A percentile compares a stretch with the other conserved stretches of the same genome.
phyloP scores from a whole-genome alignment of 2,113 vertebrate genomes.

The Siphamia tubifer region DNA sequence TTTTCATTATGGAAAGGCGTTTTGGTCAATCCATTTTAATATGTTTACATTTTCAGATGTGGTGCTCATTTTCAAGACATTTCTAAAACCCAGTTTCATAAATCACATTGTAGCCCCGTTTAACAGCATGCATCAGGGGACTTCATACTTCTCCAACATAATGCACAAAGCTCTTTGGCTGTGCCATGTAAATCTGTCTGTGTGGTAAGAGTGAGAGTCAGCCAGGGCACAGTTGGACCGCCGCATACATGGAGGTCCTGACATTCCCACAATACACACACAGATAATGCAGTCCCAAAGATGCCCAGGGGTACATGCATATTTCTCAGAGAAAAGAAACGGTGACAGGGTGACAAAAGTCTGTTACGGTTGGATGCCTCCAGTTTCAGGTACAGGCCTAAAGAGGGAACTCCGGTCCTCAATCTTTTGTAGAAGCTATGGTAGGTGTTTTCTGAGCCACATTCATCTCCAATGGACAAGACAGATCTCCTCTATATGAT shows the following conservation, averaged over 20 bases:
- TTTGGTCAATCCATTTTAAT: too few species aligned
- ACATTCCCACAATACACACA: slow-evolving; percentile 54
- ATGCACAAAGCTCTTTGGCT: background rate
- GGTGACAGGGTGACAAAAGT: slow-evolving; percentile 62
- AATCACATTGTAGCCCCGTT: slow-evolving; percentile 2
- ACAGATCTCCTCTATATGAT: slow-evolving; percentile 36
- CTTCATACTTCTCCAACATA: background rate
- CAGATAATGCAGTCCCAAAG: slow-evolving; percentile 62
- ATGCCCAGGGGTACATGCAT: slow-evolving; percentile 56
- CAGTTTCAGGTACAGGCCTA: slow-evolving; percentile 26
- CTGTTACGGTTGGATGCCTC: slow-evolving; percentile 20
- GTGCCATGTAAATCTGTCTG: slow-evolving; percentile 30
- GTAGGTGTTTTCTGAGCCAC: slow-evolving; percentile 24
- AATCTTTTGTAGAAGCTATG: slow-evolving; percentile 27
- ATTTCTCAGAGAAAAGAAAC: slow-evolving; percentile 52
- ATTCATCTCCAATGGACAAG: slow-evolving; percentile 4
- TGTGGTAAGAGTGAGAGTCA: slow-evolving; percentile 52
- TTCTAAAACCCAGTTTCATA: background rate
- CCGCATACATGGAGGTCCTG: slow-evolving; percentile 47
- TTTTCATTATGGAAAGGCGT: too few species aligned
- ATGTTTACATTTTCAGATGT: background rate
- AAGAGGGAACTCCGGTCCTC: slow-evolving; percentile 2
- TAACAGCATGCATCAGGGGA: background rate
- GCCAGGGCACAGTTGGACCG: slow-evolving; percentile 55
- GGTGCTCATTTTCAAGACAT: background rate